Evolutionary conservation across 2,797 vertebrate species (phyloP).

Genomic region (Mormyrus proboscirostris): DNA sequence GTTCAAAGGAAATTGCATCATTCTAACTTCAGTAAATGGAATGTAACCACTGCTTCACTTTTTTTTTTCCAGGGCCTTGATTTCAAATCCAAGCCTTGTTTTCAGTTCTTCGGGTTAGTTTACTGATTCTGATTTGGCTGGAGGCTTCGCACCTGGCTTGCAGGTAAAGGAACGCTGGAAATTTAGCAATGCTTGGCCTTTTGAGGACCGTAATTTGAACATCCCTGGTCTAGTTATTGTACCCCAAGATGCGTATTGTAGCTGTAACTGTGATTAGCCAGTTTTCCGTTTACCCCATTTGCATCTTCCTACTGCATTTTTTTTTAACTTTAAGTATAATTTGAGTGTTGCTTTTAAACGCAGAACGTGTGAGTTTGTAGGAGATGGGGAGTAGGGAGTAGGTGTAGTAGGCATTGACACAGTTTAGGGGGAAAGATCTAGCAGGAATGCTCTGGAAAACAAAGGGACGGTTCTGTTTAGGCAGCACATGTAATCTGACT

Average conservation of each 20-base stretch:
- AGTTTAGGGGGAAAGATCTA: not conserved
- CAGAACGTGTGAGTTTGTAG: not conserved
- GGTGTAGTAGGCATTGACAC: not conserved
- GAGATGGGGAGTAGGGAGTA: not conserved
- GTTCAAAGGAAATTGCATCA: not conserved
- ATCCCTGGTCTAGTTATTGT: not conserved
- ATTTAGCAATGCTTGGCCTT: not conserved
- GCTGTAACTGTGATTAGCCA: not conserved
- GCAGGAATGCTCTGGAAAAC: not conserved
- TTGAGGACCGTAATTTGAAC: not conserved
- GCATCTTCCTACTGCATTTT: not conserved
- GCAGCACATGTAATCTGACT: not conserved
- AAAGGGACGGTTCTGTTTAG: not conserved
- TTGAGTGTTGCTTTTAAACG: not conserved
- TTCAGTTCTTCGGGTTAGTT: not conserved
- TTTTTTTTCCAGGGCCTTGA: not conserved
- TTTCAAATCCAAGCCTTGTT: not conserved
- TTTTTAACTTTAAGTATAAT: not conserved
- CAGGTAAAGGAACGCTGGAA: not conserved
- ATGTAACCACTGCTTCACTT: not conserved
- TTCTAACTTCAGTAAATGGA: not conserved
- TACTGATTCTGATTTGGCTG: not conserved
- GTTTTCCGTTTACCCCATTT: not conserved
- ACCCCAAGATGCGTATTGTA: not conserved
- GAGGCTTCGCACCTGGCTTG: not conserved